Base-by-base conservation (phyloP, 2,888 invertebrate species). In the Drosophila limbata region DNA sequence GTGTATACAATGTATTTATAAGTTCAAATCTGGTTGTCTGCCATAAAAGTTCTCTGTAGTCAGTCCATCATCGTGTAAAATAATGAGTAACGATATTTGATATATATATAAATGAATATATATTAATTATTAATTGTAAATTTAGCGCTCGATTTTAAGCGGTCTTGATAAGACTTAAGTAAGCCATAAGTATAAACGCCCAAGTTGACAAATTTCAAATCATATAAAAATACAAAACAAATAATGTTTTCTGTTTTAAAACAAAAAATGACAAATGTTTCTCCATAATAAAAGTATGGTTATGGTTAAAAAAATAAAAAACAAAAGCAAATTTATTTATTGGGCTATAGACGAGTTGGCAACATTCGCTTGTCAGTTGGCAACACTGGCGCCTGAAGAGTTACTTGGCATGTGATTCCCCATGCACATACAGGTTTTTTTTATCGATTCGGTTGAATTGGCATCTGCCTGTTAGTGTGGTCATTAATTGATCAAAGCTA, bases 131-230 rank as follows among this genome's bases (percentile, higher is more conserved):
- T 88, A 82, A 85, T 70, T 84, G 90, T 84, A 89, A 47, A 88
- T 89, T 89, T 85, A 84, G 83, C 64, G 75, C 75, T 89, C 82
- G 84, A 79, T 89, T 88, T 89, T 89, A 84, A 85, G 84, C 73
- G 84, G 90, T 89, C 90, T 89, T 85, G 88, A 88, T 89, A 89
- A 84, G 84, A 89, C 88, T 89, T 84, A 25, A 25, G 79, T 85
- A 88, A 64, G 83, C 69, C 35, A 63, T 84, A 84, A 89, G 89
- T 56, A 48, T 79, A 70, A 75, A 61, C 15, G 61, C 64, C 69
- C 66, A 76, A 79, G 84, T 80, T 80, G 81, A 80, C 77, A 76
- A 82, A 60, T 83, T 79, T 79, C 69, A 84, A 88, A 75, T 88
- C 76, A 81, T 59, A 68, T 61, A 70, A 69, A 68, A 55, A 44